Evolutionary conservation across 2,113 vertebrate species (phyloP), one percentile per base, ranked within the genome.

Genomic region (Amia ocellicauda): DNA sequence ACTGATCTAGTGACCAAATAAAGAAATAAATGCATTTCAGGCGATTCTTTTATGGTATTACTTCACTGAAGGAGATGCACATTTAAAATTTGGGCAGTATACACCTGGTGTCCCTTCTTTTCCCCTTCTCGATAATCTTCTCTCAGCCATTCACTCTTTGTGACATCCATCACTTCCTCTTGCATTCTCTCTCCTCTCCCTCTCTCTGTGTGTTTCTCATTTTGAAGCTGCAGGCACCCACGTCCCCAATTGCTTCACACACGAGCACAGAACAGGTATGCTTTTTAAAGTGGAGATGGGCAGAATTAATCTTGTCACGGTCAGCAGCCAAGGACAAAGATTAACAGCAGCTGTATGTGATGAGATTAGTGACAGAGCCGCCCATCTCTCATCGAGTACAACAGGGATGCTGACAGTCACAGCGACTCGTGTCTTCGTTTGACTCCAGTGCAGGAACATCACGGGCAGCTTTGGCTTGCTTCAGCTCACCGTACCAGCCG

Each of bases 281-380:
- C 1, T 28, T 50, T 5, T 36, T 53, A 49, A 7, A 63, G n/a
- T 7, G 5, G 5, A 41, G 40, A 41, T n/a, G 43, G 49, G 19
- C 31, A 22, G 31, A 14, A 53, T 62, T 3, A 24, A 57, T 57
- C 47, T 29, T 53, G 63, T 64, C 52, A 64, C 22, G 24, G 24
- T 28, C 72, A 59, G 68, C 65, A 56, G 63, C 62, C 73, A 61
- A 64, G 24, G 53, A 67, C 73, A 76, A 74, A 75, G 69, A 79
- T 56, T 79, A 78, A 65, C 69, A 70, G 66, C 58, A 54, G 41
- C 60, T 74, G 43, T 1, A 47, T 16, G 43, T 1, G 43, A 47
- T 47, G 3, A 47, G 43, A 16, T 16, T 47, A n/a, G 43, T 47
- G 13, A 4, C n/a, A 47, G 43, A n/a, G 10, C n/a, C 16, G n/a